A percentile compares a stretch with the other conserved stretches of the same genome.
Conservation (phyloP, 92 coral and sea anemone genomes). For the Paragorgia papillata region DNA sequence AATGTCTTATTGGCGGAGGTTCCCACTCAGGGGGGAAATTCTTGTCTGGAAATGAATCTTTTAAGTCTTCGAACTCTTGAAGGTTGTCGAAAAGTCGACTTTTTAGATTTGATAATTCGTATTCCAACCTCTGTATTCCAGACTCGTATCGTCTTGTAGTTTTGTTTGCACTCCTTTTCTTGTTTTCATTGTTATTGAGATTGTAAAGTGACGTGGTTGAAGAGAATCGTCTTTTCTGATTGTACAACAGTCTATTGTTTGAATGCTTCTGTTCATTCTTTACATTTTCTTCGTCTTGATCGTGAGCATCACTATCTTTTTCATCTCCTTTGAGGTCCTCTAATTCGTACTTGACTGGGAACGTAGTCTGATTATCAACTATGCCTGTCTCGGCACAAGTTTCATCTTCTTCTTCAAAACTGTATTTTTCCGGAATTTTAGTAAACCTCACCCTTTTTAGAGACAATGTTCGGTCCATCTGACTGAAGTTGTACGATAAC, state of each 20-base stretch:
- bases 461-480: slow-evolving; percentile 11
- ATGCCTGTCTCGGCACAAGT: neutral
- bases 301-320: neutral
- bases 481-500: neutral
- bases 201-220: slow-evolving; percentile 5
- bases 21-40: slow-evolving; percentile 25
- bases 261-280: neutral
- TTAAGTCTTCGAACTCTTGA: slow-evolving; percentile 39
- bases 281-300: neutral
- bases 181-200: neutral
- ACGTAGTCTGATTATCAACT: neutral
- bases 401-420: neutral
- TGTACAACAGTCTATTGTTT: neutral
- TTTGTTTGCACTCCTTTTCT: slow-evolving; percentile 11
- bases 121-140: slow-evolving; percentile 35
- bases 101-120: slow-evolving; percentile 34
- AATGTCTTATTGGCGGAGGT: slow-evolving; percentile 15
- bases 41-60: slow-evolving; percentile 29
- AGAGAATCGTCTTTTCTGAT: slow-evolving; percentile 10
- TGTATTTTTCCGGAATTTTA: neutral
- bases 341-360: neutral
- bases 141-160: slow-evolving; percentile 12
- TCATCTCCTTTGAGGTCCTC: neutral
- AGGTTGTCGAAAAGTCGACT: slow-evolving; percentile 34
- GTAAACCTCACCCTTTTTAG: slow-evolving; percentile 28